Percentiles rank a stretch among this genome's conserved stretches.
Conservation (phyloP, 2,113 vertebrate species). For the Danio rerio region GRCz12tu NC_133181.1:30364001-30364500, state of each 20-base stretch:
- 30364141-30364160: slow-evolving; percentile 65
- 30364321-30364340: slow-evolving; percentile 3
- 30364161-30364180: slow-evolving; percentile 33
- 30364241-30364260: neutral
- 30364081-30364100: slow-evolving; percentile 31
- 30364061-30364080: slow-evolving; percentile 45
- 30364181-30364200: slow-evolving; percentile 55
- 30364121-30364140: slow-evolving; percentile 63
- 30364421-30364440: neutral
- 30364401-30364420: neutral
- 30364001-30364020: slow-evolving; percentile 88
- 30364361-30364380: neutral
- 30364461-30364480: neutral
- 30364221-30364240: slow-evolving; percentile 54
- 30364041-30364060: slow-evolving; percentile 57
- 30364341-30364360: slow-evolving; percentile 22
- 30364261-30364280: slow-evolving; percentile 22
- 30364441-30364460: neutral
- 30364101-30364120: slow-evolving; percentile 54
- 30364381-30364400: neutral
- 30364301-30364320: neutral
- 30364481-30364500: neutral
- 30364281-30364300: neutral
- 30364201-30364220: slow-evolving; percentile 71
- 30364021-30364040: slow-evolving; percentile 70